Evolutionary conservation across 2,113 vertebrate genomes (phyloP).

Genomic region (Phylloscopus trochiloides): DNA sequence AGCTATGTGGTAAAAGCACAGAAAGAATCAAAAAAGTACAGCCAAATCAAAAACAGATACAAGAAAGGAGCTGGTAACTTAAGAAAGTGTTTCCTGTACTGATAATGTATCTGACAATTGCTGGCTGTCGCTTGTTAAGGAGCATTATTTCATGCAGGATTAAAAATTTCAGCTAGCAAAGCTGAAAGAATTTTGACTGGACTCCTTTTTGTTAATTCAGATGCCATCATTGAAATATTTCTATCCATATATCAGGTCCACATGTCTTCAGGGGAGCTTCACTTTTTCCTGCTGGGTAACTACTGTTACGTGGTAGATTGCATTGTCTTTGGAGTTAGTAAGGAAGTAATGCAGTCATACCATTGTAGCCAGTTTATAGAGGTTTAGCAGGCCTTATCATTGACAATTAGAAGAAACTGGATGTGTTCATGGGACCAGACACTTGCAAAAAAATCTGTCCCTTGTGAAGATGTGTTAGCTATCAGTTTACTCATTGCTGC

Average conservation of each 20-base stretch:
- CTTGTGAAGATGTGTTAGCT: neutral
- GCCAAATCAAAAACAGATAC: neutral
- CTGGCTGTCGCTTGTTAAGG: neutral
- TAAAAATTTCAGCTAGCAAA: neutral
- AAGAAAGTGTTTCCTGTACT: neutral
- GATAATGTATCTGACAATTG: neutral
- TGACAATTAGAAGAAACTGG: neutral
- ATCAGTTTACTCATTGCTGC: neutral
- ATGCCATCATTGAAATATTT: neutral
- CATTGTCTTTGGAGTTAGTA: neutral
- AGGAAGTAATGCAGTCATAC: neutral
- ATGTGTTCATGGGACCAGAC: rapidly evolving
- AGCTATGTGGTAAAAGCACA: neutral
- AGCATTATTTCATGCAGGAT: neutral
- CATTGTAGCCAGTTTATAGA: neutral
- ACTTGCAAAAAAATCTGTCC: neutral
- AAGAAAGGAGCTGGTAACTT: neutral
- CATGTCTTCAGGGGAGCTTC: neutral
- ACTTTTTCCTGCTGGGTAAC: neutral
- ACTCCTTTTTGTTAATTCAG: neutral
- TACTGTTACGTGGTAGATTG: neutral
- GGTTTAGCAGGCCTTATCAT: neutral
- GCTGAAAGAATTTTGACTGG: neutral
- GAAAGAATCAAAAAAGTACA: neutral
- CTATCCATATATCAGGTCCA: neutral